Percentiles rank a stretch among this genome's conserved stretches.
These are phyloP conservation scores for Lacerta agilis DNA, from an alignment of 2,797 vertebrate species.

Conservation along the genomic window DNA sequence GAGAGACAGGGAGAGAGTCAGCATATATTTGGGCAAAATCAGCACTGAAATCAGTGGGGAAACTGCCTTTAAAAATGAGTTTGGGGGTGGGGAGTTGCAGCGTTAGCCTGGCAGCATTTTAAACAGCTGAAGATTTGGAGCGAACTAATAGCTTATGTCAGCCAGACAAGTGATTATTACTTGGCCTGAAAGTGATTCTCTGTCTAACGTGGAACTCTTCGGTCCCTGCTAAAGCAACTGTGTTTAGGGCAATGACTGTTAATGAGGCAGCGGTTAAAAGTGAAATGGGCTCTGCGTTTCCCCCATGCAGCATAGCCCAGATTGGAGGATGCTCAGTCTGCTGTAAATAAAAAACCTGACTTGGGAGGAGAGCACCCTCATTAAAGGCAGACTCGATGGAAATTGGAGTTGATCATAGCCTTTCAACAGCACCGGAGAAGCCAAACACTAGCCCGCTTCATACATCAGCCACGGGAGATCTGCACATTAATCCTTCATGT, in stretches of 20 bases:
- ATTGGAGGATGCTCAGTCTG: neutral
- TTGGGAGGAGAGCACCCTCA: neutral
- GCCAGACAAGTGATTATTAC: conserved; percentile 40
- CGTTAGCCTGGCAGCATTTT: conserved; percentile 50
- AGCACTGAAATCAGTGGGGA: accelerated
- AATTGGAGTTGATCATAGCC: conserved; percentile 49
- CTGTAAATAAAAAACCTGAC: conserved; percentile 7
- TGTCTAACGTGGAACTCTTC: conserved; percentile 48
- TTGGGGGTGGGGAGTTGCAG: neutral
- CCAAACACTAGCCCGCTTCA: neutral
- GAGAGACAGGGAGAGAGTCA: too few relatives aligned
- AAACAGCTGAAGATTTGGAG: conserved; percentile 55
- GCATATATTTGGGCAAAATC: neutral
- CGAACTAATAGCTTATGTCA: conserved; percentile 62
- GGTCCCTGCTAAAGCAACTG: conserved; percentile 36
- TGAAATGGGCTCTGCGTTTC: neutral
- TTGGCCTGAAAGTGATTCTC: conserved; percentile 44
- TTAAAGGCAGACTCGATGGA: conserved; percentile 26
- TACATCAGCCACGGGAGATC: conserved; percentile 37
- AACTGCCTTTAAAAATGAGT: neutral
- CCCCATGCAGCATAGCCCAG: neutral
- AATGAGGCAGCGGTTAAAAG: conserved; percentile 28
- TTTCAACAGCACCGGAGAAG: neutral
- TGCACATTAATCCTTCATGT: conserved; percentile 21
- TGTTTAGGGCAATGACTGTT: conserved; percentile 40